Base-by-base conservation (phyloP, 2,113 vertebrate genomes). In the Pithys albifrons region DNA sequence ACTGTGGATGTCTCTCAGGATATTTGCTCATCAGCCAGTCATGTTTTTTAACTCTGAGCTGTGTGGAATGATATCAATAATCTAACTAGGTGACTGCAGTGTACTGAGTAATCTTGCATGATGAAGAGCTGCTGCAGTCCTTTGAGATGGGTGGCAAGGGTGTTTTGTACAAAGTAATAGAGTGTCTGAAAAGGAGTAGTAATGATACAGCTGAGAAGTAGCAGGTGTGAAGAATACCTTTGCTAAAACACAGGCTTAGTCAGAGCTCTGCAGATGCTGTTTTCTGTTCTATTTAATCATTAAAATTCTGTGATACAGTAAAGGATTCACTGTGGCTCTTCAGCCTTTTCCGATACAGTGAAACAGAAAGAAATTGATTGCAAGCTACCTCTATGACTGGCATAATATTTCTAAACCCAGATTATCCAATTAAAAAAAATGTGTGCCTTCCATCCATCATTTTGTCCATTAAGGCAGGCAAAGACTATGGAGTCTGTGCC, bases 91-190 rank as follows among this genome's bases (percentile, higher is more conserved):
- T 67, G 41, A 52, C 92, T 93, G 91, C 87, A 85, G 27, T 82
- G 19, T 41, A 39, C 48, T 89, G 62, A 80, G 33, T 91, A 91
- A 70, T 94, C 52, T 64, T 85, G 45, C 1, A 1, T 95, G 83
- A 87, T 87, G 72, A 82, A 85, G 71, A 85, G 70, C 62, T 89
- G 46, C 86, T 77, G 81, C 81, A 94, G 76, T 84, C 78, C 81
- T 94, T 66, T 89, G 94, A 91, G 91, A 89, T 70, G 49, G 48
- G 81, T 88, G 59, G 67, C 16, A 2, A 48, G 51, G 91, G 37
- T 13, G 1, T 83, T 93, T 83, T 48, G 25, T 67, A 64, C 33
- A 27, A 59, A 51, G 46, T 91, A 72, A 94, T 59, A 64, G 76
- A 61, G 64, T 91, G 79, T 81, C 69, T 92, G 80, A 89, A 64